Conservation (phyloP, 2,888 invertebrate genomes). For the Callosobruchus maculatus region DNA sequence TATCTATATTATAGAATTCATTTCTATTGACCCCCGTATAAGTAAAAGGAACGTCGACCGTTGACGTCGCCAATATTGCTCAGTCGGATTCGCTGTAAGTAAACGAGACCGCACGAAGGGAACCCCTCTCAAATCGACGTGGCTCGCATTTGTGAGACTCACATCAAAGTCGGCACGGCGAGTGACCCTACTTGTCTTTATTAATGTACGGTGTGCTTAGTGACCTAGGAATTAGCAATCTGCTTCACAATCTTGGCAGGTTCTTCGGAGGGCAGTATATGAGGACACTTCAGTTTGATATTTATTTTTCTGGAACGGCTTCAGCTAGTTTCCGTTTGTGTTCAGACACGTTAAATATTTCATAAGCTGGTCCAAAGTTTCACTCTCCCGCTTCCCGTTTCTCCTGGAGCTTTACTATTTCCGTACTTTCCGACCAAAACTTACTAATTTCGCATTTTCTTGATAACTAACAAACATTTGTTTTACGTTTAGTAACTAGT, state of each 20-base stretch:
- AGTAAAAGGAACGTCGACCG: too few species aligned
- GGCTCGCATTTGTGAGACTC: too few species aligned
- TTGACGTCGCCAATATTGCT: too few species aligned
- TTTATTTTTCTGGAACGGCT: constrained; percentile 39
- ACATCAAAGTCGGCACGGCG: too few species aligned
- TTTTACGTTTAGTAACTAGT: neutral
- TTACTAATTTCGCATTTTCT: constrained; percentile 1
- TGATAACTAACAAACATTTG: neutral
- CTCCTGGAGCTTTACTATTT: constrained; percentile 4
- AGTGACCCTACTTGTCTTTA: too few species aligned
- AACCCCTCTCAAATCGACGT: too few species aligned
- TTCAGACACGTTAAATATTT: constrained; percentile 37
- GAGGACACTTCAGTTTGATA: constrained; percentile 27
- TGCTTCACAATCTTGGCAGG: constrained; percentile 9
- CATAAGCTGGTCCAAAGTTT: constrained; percentile 33
- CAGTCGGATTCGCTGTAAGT: too few species aligned
- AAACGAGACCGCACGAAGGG: too few species aligned
- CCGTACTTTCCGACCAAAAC: constrained; percentile 3
- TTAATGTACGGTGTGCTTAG: too few species aligned
- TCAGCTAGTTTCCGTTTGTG: constrained; percentile 30
- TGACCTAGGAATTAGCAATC: too few species aligned
- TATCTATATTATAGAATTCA: too few species aligned
- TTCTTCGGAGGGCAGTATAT: neutral
- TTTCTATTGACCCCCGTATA: too few species aligned
- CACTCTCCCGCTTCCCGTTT: constrained; percentile 6